A percentile compares a stretch with the other conserved stretches of the same genome.
Evolutionary conservation across 2,888 invertebrate genomes (phyloP).

Genomic region (Drosophila demipolita): DNA sequence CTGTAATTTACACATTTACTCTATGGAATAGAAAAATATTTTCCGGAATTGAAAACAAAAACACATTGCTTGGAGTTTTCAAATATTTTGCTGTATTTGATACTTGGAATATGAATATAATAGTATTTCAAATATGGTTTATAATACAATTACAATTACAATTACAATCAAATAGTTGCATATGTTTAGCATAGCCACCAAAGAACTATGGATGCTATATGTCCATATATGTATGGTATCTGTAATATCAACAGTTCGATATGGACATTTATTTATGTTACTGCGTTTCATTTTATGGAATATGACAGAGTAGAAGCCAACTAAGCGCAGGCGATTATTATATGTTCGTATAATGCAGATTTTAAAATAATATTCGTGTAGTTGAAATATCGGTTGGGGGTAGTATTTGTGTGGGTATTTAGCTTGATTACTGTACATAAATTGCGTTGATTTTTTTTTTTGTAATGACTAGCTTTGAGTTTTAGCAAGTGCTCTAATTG

Average conservation of each 20-base stretch:
- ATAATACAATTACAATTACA: constrained; percentile 68
- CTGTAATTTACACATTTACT: not conserved
- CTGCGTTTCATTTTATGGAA: constrained; percentile 15
- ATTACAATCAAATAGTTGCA: constrained; percentile 73
- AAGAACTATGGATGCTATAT: constrained; percentile 40
- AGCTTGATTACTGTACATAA: constrained; percentile 67
- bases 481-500: constrained; percentile 64
- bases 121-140: constrained; percentile 69
- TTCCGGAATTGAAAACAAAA: not conserved
- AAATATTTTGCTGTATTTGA: constrained; percentile 71
- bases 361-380: constrained; percentile 7
- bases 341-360: constrained; percentile 17
- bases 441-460: constrained; percentile 24
- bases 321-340: constrained; percentile 48
- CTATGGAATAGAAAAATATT: too few relatives aligned
- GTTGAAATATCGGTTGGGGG: not conserved
- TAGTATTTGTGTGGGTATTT: constrained; percentile 20
- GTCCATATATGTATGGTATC: constrained; percentile 31
- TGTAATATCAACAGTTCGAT: constrained; percentile 51
- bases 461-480: constrained; percentile 63
- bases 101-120: constrained; percentile 76
- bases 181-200: constrained; percentile 44
- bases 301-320: constrained; percentile 44
- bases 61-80: constrained; percentile 23
- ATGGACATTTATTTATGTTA: constrained; percentile 48